Base-by-base conservation (phyloP, 2,797 vertebrate genomes). In the Poeciliopsis presidionis region DNA sequence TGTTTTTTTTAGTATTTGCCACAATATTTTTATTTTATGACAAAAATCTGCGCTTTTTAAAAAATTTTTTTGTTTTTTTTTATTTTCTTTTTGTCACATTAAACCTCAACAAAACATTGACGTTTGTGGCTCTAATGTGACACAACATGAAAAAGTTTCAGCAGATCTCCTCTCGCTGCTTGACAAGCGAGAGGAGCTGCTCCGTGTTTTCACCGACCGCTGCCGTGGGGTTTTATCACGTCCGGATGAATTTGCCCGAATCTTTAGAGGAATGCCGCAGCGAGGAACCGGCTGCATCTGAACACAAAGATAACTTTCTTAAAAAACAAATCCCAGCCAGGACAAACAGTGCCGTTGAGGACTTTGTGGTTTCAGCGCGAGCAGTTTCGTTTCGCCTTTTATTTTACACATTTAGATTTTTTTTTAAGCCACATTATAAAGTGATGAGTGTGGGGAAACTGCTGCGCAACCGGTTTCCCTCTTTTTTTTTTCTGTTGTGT, bases 361-460 rank as follows among this genome's bases (percentile, higher is more conserved):
- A 41, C 28, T 46, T 47, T 72, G 25, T 18, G 11, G 43, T 77
- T 77, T 79, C 14, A 39, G 1, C 49, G 53, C 69, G 45, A 9
- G 8, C 1, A 1, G 20, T 74, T 57, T 73, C 41, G 20, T 63
- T 63, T 75, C 73, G 55, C 69, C 49, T 70, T 73, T 61, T 72
- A 11, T 59, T 20, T 67, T 4, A 46, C 51, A 49, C 46, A 59
- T 12, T 30, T 76, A 59, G 39, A 4, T 22, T n/a, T 80, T 46
- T 39, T 43, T 49, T 51, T 8, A 1, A 51, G 14, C 59, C 45
- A 63, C 6, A 61, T 61, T 72, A 67, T 67, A 36, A 28, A 22
- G 41, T 43, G 45, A 25, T 61, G 18, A 36, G 2, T 28, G 43
- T 20, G 39, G 18, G 5, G 36, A 71, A 81, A 57, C 33, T 76